Conservation (phyloP, 2,888 invertebrate species). For the Rotaria socialis region DNA sequence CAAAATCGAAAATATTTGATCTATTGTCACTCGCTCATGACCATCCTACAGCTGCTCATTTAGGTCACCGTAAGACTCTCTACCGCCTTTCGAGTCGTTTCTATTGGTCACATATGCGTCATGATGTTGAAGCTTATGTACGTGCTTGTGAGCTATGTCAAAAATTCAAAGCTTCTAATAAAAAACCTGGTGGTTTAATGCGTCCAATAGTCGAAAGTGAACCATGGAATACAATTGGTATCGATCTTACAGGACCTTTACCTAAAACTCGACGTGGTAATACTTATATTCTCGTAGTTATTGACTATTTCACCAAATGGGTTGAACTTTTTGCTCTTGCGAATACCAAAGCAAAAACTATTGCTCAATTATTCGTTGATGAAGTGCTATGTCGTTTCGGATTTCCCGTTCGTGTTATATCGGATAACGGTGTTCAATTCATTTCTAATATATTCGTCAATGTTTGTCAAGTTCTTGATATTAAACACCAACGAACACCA, state of each 20-base stretch:
- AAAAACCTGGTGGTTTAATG: background rate
- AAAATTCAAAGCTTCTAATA: background rate
- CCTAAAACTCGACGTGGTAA: background rate
- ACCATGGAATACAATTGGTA: background rate
- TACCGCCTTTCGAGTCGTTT: background rate
- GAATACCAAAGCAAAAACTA: background rate
- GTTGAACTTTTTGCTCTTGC: background rate
- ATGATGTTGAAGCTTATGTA: background rate
- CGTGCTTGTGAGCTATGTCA: background rate
- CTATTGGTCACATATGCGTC: background rate
- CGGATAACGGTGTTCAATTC: background rate
- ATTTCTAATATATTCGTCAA: background rate
- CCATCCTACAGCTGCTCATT: background rate
- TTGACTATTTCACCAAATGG: background rate
- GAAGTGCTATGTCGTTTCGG: background rate
- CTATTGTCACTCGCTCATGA: background rate
- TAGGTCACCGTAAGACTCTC: background rate
- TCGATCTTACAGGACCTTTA: background rate
- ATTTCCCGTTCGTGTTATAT: background rate
- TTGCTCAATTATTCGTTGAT: too few relatives aligned
- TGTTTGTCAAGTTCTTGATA: background rate
- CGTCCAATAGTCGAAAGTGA: background rate
- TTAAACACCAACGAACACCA: background rate
- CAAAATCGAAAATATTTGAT: background rate
- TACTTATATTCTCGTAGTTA: background rate